phyloP scores from a whole-genome alignment of 2,888 invertebrate species.

The Malthinus seriepunctatus region DNA sequence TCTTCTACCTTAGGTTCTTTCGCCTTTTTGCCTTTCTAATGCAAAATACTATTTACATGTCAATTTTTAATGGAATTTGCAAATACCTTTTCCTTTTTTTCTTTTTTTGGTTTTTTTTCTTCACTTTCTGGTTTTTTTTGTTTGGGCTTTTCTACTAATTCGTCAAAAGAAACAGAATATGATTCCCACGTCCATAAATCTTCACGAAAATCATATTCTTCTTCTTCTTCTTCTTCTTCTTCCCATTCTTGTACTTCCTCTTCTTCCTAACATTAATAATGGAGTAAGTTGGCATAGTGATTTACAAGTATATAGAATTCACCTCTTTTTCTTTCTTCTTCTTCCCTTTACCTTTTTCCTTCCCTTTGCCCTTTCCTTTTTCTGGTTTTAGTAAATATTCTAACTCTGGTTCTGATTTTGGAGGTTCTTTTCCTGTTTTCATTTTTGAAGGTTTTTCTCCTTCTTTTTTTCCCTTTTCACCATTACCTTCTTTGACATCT shows the following conservation, averaged over 20 bases:
- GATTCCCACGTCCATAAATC: conserved; percentile 1
- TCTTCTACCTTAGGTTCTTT: no score
- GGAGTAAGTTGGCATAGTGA: no score
- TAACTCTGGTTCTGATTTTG: no score
- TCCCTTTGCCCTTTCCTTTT: not conserved
- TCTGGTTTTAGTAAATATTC: no score
- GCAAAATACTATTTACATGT: no score
- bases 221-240: not conserved
- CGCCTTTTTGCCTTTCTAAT: no score
- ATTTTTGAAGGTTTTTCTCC: not conserved
- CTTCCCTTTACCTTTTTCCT: not conserved
- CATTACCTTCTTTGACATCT: no score
- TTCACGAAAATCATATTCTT: not conserved
- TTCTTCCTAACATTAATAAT: not conserved
- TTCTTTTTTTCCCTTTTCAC: not conserved
- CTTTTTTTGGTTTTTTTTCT: not conserved
- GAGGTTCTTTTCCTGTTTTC: no score
- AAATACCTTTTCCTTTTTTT: no score
- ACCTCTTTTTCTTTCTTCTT: not conserved
- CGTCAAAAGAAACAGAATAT: not conserved
- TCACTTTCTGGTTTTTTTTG: not conserved
- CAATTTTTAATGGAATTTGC: no score
- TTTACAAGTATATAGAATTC: no score
- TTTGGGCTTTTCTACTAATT: not conserved
- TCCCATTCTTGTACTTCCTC: not conserved